phyloP scores from a whole-genome alignment of 2,797 vertebrate genomes.

The Tapera naevia region DNA sequence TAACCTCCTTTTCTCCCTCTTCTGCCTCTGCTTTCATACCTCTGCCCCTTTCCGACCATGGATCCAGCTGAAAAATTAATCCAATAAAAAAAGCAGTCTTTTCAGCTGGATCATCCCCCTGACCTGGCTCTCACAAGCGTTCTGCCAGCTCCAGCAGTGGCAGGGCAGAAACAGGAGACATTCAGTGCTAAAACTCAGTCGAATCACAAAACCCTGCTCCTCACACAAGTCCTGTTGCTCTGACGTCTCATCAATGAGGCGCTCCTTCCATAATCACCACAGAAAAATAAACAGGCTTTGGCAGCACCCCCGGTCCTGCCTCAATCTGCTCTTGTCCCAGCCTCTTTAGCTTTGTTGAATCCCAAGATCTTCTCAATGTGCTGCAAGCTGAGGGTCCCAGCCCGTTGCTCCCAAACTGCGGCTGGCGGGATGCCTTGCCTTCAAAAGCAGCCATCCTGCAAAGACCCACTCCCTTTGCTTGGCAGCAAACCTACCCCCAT shows the following conservation, averaged over 20 bases:
- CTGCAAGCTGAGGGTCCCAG: background rate
- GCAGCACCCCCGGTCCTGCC: background rate
- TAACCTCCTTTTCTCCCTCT: background rate
- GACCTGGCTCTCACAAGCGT: accelerated
- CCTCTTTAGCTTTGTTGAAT: background rate
- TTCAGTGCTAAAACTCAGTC: background rate
- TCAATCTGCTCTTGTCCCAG: background rate
- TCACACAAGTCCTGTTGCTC: background rate
- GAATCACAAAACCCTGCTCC: background rate
- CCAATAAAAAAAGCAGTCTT: background rate
- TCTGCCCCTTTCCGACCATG: background rate
- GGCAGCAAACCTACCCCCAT: slow-evolving; percentile 17
- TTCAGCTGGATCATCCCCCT: background rate
- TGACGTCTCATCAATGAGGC: background rate
- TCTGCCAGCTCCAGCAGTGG: background rate
- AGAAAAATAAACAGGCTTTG: slow-evolving; percentile 1
- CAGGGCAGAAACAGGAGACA: background rate
- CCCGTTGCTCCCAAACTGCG: background rate
- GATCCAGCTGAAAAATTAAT: background rate
- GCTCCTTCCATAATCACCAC: background rate
- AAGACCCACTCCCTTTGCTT: background rate
- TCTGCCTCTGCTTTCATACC: background rate
- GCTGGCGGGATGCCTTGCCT: background rate
- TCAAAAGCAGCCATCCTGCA: background rate
- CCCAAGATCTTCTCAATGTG: background rate